Conservation (phyloP, 2,113 vertebrate species). For the Sinosuthora webbiana region DNA sequence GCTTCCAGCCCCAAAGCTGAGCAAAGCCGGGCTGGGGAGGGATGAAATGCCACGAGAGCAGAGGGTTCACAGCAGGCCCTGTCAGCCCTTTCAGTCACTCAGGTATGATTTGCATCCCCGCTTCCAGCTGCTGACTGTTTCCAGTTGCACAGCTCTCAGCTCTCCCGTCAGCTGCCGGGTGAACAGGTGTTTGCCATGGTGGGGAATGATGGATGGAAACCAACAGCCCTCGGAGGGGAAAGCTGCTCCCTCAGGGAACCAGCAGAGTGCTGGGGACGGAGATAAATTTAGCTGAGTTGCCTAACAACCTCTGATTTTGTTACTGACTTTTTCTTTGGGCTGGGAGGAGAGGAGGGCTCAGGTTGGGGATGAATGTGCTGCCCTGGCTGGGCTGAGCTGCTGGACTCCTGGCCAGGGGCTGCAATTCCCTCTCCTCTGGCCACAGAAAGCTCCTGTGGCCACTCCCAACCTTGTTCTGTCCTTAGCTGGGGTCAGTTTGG, state of each 20-base stretch:
- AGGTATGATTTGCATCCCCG: neutral
- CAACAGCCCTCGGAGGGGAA: neutral
- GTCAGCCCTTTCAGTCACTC: neutral
- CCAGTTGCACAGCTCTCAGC: neutral
- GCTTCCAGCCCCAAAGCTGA: neutral
- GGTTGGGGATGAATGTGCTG: neutral
- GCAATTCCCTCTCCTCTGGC: neutral
- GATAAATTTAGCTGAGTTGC: conserved; percentile 3
- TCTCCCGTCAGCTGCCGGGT: conserved; percentile 37
- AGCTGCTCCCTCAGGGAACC: neutral
- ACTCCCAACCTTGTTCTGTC: neutral
- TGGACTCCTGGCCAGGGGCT: neutral
- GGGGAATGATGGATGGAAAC: neutral
- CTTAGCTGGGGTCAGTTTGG: neutral
- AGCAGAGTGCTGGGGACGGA: neutral
- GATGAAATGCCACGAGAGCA: neutral
- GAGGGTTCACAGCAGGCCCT: neutral
- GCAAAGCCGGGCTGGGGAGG: conserved; percentile 3
- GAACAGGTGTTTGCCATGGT: conserved; percentile 35
- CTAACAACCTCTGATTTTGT: neutral
- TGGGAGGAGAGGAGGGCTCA: neutral
- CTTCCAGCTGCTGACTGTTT: conserved; percentile 22
- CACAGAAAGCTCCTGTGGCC: fast-evolving
- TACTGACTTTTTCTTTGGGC: neutral
- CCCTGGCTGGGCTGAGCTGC: neutral